These are phyloP conservation scores for Ceratothoa steindachneri DNA, from an alignment of 2,888 invertebrate genomes.

Conservation along the genomic window DNA sequence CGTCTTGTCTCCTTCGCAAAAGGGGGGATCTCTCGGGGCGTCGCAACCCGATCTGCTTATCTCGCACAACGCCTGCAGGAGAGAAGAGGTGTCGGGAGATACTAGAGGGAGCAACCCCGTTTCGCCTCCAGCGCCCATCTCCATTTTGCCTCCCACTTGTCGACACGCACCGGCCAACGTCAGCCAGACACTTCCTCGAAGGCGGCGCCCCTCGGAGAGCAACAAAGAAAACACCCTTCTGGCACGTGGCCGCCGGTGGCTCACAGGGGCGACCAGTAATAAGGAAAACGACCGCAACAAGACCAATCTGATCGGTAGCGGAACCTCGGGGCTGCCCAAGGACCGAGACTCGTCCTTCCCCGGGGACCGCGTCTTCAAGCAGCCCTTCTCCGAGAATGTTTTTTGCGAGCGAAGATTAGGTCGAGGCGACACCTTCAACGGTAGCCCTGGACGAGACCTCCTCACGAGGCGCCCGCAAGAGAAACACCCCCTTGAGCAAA, in stretches of 20 bases:
- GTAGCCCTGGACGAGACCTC: neutral
- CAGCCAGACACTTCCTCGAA: conserved; percentile 37
- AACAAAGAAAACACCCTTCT: conserved; percentile 35
- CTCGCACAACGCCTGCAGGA: conserved; percentile 26
- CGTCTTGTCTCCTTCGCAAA: conserved; percentile 24
- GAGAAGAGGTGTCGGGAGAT: conserved; percentile 14
- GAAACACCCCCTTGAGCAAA: conserved; percentile 9
- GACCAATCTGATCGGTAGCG: neutral
- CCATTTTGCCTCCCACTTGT: conserved; percentile 40
- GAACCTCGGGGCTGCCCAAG: neutral
- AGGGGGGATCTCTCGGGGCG: conserved; percentile 21
- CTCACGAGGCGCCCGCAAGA: neutral
- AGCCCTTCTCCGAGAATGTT: conserved; percentile 15
- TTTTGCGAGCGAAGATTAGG: neutral
- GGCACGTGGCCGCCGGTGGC: conserved; percentile 38
- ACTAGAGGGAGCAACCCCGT: neutral
- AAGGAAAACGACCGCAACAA: conserved; percentile 3
- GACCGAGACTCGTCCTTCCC: neutral
- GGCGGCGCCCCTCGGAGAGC: conserved; percentile 23
- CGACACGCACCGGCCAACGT: conserved; percentile 33
- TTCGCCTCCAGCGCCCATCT: conserved; percentile 28
- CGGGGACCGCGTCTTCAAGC: conserved; percentile 3
- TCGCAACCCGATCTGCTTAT: conserved; percentile 44
- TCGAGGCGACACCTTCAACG: neutral
- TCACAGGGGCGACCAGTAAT: conserved; percentile 26